Percentiles rank a stretch among this genome's conserved stretches.
phyloP scores from a whole-genome alignment of 2,113 vertebrate species.

The Camarhynchus parvulus region DNA sequence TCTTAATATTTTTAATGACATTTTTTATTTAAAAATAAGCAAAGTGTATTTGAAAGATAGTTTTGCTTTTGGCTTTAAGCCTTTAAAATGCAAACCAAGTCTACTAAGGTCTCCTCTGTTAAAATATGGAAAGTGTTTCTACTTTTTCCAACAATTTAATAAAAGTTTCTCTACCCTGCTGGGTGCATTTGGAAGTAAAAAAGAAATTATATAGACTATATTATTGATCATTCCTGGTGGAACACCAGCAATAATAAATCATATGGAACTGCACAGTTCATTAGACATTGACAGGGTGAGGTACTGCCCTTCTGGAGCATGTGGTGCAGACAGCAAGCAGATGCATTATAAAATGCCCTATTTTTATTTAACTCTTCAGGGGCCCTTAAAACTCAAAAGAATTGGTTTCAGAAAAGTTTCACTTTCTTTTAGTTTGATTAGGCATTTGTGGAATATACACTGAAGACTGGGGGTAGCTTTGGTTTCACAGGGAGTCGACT shows the following conservation, averaged over 20 bases:
- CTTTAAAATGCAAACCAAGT: conserved; percentile 7
- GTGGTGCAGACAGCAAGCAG: neutral
- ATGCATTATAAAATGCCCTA: conserved; percentile 15
- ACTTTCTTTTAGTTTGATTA: neutral
- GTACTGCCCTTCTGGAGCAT: neutral
- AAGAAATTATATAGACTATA: conserved; percentile 61
- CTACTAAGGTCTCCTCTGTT: conserved; percentile 15
- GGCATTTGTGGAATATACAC: neutral
- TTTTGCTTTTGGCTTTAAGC: conserved; percentile 1
- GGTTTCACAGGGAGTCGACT: neutral
- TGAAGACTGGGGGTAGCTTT: neutral
- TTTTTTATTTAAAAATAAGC: neutral
- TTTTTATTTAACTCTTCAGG: conserved; percentile 49
- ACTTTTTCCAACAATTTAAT: conserved; percentile 53
- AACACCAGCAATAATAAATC: conserved; percentile 51
- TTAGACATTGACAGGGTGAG: conserved; percentile 64
- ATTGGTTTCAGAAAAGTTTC: conserved; percentile 42
- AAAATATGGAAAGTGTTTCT: conserved; percentile 49
- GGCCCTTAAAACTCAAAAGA: neutral
- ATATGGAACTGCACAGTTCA: conserved; percentile 55
- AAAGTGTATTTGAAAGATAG: neutral
- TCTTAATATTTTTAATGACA: neutral
- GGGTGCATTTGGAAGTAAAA: conserved; percentile 65
- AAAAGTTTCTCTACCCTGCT: conserved; percentile 40
- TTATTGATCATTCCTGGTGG: conserved; percentile 66